These are phyloP conservation scores for Petrophora chlorosata DNA, from an alignment of 2,888 invertebrate species.

Conservation along the genomic window DNA sequence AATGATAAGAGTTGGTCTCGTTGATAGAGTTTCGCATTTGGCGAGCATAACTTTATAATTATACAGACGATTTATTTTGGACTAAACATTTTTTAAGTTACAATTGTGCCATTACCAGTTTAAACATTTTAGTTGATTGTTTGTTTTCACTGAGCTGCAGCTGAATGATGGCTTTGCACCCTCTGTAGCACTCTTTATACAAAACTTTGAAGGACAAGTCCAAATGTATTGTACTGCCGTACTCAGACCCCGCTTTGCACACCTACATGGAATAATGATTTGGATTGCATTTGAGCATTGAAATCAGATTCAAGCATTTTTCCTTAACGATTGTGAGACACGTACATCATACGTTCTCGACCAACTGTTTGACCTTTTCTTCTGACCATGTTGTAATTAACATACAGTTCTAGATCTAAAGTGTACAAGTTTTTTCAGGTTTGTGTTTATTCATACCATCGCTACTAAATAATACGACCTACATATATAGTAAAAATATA, in stretches of 20 bases:
- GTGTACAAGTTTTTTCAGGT: no score
- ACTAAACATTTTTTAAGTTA: no score
- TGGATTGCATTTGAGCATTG: conserved; percentile 9
- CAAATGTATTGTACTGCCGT: conserved; percentile 14
- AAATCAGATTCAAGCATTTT: conserved; percentile 2
- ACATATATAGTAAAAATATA: neutral
- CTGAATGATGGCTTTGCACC: conserved; percentile 38
- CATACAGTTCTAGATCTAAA: no score
- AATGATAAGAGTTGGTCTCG: no score
- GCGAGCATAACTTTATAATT: no score
- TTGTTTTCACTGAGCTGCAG: conserved; percentile 31
- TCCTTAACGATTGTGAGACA: neutral
- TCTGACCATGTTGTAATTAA: no score
- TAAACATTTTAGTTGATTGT: conserved; percentile 50
- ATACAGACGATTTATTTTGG: no score
- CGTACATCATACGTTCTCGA: neutral
- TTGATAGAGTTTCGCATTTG: no score
- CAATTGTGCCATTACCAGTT: conserved; percentile 46
- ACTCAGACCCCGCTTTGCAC: neutral
- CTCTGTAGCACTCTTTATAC: conserved; percentile 30
- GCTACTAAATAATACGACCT: neutral
- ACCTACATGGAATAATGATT: conserved; percentile 29
- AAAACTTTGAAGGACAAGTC: conserved; percentile 28
- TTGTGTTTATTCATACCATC: no score
- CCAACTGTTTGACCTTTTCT: no score